These are phyloP conservation scores for Otolemur garnettii DNA, from an alignment of 2,113 vertebrate genomes.

Conservation along the genomic window DNA sequence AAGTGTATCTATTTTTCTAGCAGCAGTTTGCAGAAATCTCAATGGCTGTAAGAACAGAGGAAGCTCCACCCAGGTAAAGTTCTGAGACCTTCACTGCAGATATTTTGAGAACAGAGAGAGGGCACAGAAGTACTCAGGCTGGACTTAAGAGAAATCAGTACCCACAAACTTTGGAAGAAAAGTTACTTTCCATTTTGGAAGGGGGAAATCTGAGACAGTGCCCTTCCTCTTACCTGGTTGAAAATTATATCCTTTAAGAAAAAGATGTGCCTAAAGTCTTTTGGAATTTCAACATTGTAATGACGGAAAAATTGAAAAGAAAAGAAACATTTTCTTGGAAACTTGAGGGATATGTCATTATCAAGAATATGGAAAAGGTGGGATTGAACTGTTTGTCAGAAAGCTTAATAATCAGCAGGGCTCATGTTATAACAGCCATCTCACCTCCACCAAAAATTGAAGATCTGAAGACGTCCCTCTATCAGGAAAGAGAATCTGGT, in stretches of 20 bases:
- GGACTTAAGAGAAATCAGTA: not conserved
- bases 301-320: not conserved
- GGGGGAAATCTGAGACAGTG: not conserved
- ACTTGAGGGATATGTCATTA: not conserved
- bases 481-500: not conserved
- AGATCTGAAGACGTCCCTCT: not conserved
- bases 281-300: slow-evolving; percentile 9
- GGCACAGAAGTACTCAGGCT: not conserved
- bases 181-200: not conserved
- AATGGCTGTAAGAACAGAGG: not conserved
- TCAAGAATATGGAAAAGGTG: not conserved
- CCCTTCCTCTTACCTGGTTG: slow-evolving; percentile 8
- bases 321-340: not conserved
- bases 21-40: not conserved
- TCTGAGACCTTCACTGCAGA: not conserved
- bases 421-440: not conserved
- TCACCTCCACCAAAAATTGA: not conserved
- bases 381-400: not conserved
- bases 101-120: not conserved
- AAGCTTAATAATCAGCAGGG: not conserved
- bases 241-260: not conserved
- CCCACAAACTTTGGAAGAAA: not conserved
- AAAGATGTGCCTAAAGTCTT: not conserved
- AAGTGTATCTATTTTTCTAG: not conserved
- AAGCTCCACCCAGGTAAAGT: not conserved